Base-by-base conservation (phyloP, 2,113 vertebrate genomes). In the Xiphorhynchus elegans region DNA sequence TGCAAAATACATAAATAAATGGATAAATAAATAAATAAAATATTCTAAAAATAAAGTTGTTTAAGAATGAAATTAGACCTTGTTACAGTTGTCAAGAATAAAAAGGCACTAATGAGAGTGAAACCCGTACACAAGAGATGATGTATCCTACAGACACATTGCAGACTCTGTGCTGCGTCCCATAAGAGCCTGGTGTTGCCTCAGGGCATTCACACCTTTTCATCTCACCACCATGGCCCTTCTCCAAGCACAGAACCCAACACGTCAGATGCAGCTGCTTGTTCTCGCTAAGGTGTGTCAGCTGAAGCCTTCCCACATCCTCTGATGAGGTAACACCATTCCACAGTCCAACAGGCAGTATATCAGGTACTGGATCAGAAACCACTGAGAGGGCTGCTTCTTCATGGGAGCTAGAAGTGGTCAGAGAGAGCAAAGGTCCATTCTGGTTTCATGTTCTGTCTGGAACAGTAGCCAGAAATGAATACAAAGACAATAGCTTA, bases 1-100 rank as follows among this genome's bases (percentile, higher is more conserved):
- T 46, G 11, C 47, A 47, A 94, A 91, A 90, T 72, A 82, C 63
- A 72, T 73, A 88, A 60, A 77, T 37, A 77, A 87, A 91, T 93
- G 82, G 14, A 68, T 24, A 84, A 55, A 93, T 42, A 84, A 55
- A 93, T 42, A 84, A 26, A 73, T 40, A 26, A 89, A 67, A 52
- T 39, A 2, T 2, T 76, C 40, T 76, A 85, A 96, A 92, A 85
- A 56, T 78, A 58, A 76, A 86, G 5, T 31, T 91, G 18, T 75
- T 82, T 82, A 76, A 63, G 55, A 74, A 84, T 24, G 0, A 69
- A 91, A 62, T 85, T 69, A 82, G 12, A 62, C 15, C 9, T 78
- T 79, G 17, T 17, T 84, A 59, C 3, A 44, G 9, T 20, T 87
- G 28, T 78, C 59, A 63, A 70, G 44, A 88, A 40, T 31, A 35